Evolutionary conservation across 2,113 vertebrate species (phyloP).

Genomic region (Elephas maximus): DNA sequence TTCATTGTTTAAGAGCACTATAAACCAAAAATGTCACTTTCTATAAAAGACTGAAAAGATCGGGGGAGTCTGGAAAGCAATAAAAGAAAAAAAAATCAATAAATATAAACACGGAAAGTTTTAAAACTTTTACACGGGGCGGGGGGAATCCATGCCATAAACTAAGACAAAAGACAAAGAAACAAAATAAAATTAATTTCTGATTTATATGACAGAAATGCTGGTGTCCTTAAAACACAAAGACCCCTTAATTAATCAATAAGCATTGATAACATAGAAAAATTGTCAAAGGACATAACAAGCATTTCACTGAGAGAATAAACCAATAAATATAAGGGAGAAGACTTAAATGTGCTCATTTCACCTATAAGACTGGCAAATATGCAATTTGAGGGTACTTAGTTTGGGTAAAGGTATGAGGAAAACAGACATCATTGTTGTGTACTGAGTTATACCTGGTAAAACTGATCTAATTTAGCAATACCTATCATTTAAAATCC

Average conservation of each 20-base stretch:
- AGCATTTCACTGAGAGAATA: conserved; percentile 37
- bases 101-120: background rate
- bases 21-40: conserved; percentile 49
- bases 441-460: background rate
- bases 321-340: background rate
- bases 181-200: background rate
- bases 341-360: background rate
- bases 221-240: conserved; percentile 39
- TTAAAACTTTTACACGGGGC: background rate
- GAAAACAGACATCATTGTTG: background rate
- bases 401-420: background rate
- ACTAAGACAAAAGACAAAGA: conserved; percentile 20
- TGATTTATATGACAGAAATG: background rate
- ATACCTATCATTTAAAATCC: conserved; percentile 8
- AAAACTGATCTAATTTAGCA: conserved; percentile 15
- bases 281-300: background rate
- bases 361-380: background rate
- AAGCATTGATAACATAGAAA: background rate
- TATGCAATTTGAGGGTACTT: background rate
- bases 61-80: background rate
- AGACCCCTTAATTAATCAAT: background rate
- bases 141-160: background rate
- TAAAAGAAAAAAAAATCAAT: background rate
- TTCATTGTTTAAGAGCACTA: background rate
- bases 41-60: conserved; percentile 16